phyloP scores from a whole-genome alignment of 2,888 invertebrate genomes.

The Hydroisotoma schaefferi region DNA sequence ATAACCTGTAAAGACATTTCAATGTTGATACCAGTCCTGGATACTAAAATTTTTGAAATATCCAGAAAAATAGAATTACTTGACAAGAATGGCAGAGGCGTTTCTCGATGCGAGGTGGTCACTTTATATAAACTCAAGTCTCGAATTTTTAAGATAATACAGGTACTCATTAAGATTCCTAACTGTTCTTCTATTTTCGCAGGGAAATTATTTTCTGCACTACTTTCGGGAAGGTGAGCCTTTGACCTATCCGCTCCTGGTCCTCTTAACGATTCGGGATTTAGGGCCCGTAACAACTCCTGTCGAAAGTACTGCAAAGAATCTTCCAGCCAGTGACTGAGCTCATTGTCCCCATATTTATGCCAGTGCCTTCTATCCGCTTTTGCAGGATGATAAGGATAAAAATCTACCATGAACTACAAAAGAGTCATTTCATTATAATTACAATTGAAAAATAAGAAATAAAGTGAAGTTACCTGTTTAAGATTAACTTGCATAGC shows the following conservation, averaged over 20 bases:
- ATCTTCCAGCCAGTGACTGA: slow-evolving; percentile 81
- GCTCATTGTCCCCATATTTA: slow-evolving; percentile 72
- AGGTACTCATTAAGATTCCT: slow-evolving; percentile 85
- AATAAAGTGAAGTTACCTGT: slow-evolving; percentile 53
- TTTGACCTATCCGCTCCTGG: background rate
- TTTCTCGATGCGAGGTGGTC: slow-evolving; percentile 66
- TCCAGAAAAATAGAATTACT: slow-evolving; percentile 55
- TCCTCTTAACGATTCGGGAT: slow-evolving; percentile 11
- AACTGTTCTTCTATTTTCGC: slow-evolving; percentile 57
- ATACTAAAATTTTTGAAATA: background rate
- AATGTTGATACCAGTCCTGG: background rate
- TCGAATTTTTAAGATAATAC: slow-evolving; percentile 81
- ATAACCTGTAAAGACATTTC: slow-evolving; percentile 31
- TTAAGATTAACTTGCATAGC: slow-evolving; percentile 87
- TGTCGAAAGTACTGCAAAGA: slow-evolving; percentile 75
- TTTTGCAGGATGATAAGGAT: slow-evolving; percentile 92
- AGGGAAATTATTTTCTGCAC: slow-evolving; percentile 16
- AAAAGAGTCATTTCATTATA: slow-evolving; percentile 53
- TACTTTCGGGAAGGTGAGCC: background rate
- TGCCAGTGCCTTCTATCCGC: slow-evolving; percentile 87
- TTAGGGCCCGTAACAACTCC: slow-evolving; percentile 65
- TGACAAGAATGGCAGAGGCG: slow-evolving; percentile 75
- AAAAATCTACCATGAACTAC: slow-evolving; percentile 75
- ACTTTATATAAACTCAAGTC: slow-evolving; percentile 87
- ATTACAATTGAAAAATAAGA: slow-evolving; percentile 34